These are phyloP conservation scores for Micronisus gabar DNA, from an alignment of 2,113 vertebrate genomes.

Conservation along the genomic window DNA sequence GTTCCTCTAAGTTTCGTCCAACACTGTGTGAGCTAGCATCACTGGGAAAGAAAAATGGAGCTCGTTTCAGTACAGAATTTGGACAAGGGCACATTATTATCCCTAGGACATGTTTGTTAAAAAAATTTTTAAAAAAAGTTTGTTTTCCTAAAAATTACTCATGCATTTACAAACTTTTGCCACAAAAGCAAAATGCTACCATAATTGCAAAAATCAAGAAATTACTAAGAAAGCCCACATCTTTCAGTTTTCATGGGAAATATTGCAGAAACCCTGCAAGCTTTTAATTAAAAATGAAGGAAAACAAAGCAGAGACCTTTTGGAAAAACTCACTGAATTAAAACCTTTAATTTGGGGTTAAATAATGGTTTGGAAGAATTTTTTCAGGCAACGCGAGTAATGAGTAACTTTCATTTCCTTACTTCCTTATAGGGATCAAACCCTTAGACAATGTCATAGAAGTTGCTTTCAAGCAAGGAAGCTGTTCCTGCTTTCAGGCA, in stretches of 20 bases:
- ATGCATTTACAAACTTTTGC: background rate
- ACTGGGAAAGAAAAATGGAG: background rate
- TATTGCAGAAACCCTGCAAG: background rate
- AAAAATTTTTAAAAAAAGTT: too few species aligned
- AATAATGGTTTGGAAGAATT: background rate
- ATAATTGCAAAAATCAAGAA: background rate
- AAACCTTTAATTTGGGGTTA: background rate
- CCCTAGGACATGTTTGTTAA: background rate
- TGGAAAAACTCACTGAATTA: background rate
- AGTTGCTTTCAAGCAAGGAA: background rate
- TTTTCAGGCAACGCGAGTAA: background rate
- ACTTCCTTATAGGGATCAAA: background rate
- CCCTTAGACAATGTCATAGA: background rate
- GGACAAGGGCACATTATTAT: background rate
- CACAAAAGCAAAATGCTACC: background rate
- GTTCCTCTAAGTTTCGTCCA: background rate
- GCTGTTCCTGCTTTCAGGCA: background rate
- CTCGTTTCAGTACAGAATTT: rapidly evolving
- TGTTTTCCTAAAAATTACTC: conserved; percentile 6
- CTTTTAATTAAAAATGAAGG: background rate
- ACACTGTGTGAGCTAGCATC: background rate
- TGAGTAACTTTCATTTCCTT: background rate
- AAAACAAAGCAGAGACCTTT: background rate
- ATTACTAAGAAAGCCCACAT: background rate
- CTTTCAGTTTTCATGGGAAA: background rate